These are phyloP conservation scores for Coptodon rendalli DNA, from an alignment of 2,113 vertebrate genomes.

Conservation along the genomic window DNA sequence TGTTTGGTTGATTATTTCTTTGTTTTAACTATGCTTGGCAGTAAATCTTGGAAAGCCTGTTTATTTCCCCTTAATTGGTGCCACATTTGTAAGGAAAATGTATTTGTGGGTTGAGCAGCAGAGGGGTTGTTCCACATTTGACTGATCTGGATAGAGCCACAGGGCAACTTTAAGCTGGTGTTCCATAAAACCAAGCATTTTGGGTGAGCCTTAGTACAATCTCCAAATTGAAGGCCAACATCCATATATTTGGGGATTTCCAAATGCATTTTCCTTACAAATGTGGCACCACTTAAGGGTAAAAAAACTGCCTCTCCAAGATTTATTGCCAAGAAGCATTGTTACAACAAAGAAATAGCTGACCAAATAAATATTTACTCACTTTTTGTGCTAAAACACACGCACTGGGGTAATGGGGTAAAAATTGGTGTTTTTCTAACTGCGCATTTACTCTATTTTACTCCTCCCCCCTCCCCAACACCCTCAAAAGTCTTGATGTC, in stretches of 20 bases:
- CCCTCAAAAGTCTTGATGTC: slow-evolving; percentile 75
- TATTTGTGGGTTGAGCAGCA: not conserved
- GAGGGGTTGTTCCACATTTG: not conserved
- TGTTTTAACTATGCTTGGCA: not conserved
- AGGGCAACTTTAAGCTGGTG: not conserved
- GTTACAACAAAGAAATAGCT: not conserved
- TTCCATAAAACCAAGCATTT: not conserved
- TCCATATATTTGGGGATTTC: not conserved
- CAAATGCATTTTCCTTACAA: not conserved
- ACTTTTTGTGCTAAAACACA: not conserved
- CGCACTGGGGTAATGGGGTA: not conserved
- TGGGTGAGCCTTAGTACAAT: not conserved
- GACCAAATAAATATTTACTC: not conserved
- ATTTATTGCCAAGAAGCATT: not conserved
- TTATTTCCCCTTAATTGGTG: not conserved
- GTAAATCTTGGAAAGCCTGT: not conserved
- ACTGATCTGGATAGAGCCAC: not conserved
- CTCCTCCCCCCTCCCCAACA: slow-evolving; percentile 27
- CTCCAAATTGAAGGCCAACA: not conserved
- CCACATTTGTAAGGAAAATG: not conserved
- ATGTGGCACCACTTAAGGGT: not conserved
- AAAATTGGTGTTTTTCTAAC: slow-evolving; percentile 63
- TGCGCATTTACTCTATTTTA: slow-evolving; percentile 64
- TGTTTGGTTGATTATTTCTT: not conserved
- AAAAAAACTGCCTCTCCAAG: not conserved